phyloP scores from a whole-genome alignment of 2,797 vertebrate species.

The Macropodus opercularis region DNA sequence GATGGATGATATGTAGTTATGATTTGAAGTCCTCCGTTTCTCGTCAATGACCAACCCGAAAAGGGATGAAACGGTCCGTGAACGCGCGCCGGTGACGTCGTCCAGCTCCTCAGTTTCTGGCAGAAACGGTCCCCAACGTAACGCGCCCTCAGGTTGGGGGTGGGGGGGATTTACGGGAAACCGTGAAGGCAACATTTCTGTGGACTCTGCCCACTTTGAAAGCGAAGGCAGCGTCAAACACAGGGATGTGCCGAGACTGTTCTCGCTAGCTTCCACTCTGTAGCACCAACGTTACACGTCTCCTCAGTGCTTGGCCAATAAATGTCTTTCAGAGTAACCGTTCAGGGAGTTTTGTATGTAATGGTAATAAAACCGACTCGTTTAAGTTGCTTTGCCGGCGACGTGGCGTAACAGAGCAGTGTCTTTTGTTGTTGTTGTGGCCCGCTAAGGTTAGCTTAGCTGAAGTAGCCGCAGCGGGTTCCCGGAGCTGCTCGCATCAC shows the following conservation, averaged over 20 bases:
- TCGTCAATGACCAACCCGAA: background rate
- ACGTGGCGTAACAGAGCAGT: conserved; percentile 16
- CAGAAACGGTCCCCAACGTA: too few relatives aligned
- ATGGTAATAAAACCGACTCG: background rate
- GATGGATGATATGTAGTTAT: background rate
- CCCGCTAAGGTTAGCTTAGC: conserved; percentile 52
- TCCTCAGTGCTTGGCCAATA: background rate
- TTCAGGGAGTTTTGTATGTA: background rate
- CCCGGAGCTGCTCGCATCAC: conserved; percentile 23
- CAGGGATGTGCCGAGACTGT: conserved; percentile 26
- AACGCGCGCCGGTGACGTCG: background rate
- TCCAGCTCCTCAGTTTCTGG: background rate
- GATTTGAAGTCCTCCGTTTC: background rate
- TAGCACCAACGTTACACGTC: conserved; percentile 13
- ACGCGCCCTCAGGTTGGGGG: too few relatives aligned
- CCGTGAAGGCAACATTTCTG: background rate
- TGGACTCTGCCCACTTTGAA: conserved; percentile 58
- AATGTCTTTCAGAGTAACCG: background rate
- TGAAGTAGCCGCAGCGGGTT: conserved; percentile 35
- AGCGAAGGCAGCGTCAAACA: conserved; percentile 13
- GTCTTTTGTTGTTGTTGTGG: conserved; percentile 46
- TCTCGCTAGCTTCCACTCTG: conserved; percentile 11
- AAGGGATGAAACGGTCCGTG: background rate
- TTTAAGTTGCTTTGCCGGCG: background rate
- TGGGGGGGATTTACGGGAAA: conserved; percentile 14